These are phyloP conservation scores for Chorisops tibialis DNA, from an alignment of 2,888 invertebrate genomes.

Conservation along the genomic window DNA sequence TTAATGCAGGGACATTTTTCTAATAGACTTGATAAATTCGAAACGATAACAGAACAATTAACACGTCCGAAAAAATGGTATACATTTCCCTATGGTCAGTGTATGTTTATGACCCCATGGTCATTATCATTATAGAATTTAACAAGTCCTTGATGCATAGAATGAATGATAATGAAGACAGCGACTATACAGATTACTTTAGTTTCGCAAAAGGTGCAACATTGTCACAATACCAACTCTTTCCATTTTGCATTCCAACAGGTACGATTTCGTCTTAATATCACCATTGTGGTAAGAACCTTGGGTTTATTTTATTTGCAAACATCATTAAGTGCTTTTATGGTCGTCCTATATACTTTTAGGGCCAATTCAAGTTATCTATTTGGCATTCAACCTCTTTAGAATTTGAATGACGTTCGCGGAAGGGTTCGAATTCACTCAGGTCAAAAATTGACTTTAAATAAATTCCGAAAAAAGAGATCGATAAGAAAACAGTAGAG, in stretches of 20 bases:
- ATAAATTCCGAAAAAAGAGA: no score
- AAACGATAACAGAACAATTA: conserved; percentile 32
- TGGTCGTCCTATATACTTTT: background rate
- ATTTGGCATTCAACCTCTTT: no score
- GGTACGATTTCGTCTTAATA: background rate
- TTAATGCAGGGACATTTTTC: conserved; percentile 32
- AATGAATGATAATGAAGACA: no score
- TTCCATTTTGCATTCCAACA: background rate
- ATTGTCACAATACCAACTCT: no score
- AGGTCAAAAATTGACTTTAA: no score
- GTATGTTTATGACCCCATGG: background rate
- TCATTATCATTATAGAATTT: background rate
- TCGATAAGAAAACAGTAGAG: no score
- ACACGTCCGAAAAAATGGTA: conserved; percentile 28
- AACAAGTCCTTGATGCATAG: conserved; percentile 6
- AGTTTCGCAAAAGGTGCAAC: no score
- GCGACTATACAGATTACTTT: no score
- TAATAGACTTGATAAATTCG: conserved; percentile 32
- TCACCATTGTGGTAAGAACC: background rate
- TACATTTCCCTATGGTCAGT: no score
- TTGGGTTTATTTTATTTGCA: conserved; percentile 21
- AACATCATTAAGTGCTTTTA: background rate
- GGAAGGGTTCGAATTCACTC: background rate
- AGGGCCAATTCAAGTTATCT: no score
- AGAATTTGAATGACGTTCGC: conserved; percentile 1